phyloP scores from a whole-genome alignment of 2,113 vertebrate species.

The Syngnathus typhle region DNA sequence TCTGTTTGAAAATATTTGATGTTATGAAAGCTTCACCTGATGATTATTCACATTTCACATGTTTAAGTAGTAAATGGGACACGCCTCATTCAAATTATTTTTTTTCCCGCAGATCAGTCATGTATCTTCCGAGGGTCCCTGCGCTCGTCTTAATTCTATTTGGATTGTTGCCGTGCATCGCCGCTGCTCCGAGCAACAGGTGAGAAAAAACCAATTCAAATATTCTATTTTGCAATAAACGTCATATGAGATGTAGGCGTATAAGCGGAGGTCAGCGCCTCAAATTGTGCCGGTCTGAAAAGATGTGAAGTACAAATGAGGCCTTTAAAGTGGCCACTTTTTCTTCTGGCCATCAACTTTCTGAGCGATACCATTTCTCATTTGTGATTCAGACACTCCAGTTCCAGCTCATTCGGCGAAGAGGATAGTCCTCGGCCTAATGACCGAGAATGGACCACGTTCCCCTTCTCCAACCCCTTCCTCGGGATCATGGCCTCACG shows the following conservation, averaged over 20 bases:
- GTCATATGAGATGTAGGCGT: conserved; percentile 8
- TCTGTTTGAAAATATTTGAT: background rate
- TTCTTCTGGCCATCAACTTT: conserved; percentile 29
- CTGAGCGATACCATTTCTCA: conserved; percentile 3
- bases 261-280: conserved; percentile 15
- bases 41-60: background rate
- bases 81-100: background rate
- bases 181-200: conserved; percentile 76
- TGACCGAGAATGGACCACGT: conserved; percentile 62
- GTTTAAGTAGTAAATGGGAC: background rate
- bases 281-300: conserved; percentile 14
- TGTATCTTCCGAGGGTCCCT: conserved; percentile 73
- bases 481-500: conserved; percentile 54
- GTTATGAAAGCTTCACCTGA: background rate
- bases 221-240: background rate
- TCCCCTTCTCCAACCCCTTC: conserved; percentile 50
- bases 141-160: conserved; percentile 71
- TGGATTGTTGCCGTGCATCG: conserved; percentile 67
- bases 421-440: conserved; percentile 56
- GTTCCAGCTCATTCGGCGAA: conserved; percentile 51
- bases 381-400: conserved; percentile 66
- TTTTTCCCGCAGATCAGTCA: conserved; percentile 43
- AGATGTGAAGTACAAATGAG: conserved; percentile 10
- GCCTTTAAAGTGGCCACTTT: conserved; percentile 45
- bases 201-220: conserved; percentile 48